These are phyloP conservation scores for Choristoneura fumiferana DNA, from an alignment of 1,140 invertebrate genomes.

Conservation along the genomic window DNA sequence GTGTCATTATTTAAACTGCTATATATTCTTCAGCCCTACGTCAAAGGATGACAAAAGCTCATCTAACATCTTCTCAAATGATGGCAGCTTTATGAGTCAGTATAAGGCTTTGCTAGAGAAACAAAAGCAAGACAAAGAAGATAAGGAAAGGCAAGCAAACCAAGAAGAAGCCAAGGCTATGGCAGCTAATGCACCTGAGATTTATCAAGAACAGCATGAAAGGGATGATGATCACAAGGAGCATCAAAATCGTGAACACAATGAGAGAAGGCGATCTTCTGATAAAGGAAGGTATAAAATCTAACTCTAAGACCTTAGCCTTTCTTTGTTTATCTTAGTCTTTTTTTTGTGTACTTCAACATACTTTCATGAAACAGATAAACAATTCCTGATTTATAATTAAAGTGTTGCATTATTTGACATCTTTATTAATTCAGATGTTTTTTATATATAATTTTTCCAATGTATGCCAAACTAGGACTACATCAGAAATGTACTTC, in stretches of 20 bases:
- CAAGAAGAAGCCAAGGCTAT: slow-evolving; percentile 30
- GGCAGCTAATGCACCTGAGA: slow-evolving; percentile 23
- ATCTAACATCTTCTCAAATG: slow-evolving; percentile 87
- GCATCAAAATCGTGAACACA: slow-evolving; percentile 18
- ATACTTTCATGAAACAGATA: too few relatives aligned
- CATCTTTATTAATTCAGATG: too few relatives aligned
- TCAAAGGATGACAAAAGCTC: slow-evolving; percentile 46
- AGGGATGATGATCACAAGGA: slow-evolving; percentile 30
- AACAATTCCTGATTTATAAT: too few relatives aligned
- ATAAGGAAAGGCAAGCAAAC: slow-evolving; percentile 53
- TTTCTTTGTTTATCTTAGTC: too few relatives aligned
- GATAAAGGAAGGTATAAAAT: slow-evolving; percentile 38
- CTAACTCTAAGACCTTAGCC: too few relatives aligned
- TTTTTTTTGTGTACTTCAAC: too few relatives aligned
- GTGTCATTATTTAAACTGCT: too few relatives aligned
- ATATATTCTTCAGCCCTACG: slow-evolving; percentile 39
- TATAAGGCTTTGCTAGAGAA: slow-evolving; percentile 80
- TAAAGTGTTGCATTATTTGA: too few relatives aligned
- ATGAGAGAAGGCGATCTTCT: slow-evolving; percentile 28
- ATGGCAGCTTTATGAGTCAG: slow-evolving; percentile 89
- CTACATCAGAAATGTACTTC: too few relatives aligned
- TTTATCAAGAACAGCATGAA: slow-evolving; percentile 19
- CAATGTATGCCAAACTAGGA: too few relatives aligned
- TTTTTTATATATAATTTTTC: too few relatives aligned
- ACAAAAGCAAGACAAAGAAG: slow-evolving; percentile 62